A percentile compares a stretch with the other conserved stretches of the same genome.
Evolutionary conservation across 2,888 invertebrate species (phyloP).

Genomic region (Drosophila flavopinicola): DNA sequence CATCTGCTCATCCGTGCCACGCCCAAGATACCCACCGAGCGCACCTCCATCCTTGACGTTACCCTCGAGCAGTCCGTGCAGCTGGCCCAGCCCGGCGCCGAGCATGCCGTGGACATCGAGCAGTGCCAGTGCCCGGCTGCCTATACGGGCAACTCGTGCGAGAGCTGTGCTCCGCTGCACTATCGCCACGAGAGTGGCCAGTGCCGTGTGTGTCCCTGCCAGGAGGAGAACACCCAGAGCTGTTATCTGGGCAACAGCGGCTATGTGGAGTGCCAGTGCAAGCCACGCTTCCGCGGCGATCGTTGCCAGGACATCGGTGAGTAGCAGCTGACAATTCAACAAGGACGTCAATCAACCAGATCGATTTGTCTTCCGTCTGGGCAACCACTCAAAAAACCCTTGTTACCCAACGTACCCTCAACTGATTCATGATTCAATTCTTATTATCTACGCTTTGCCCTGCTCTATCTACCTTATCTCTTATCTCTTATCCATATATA

Average conservation of each 20-base stretch:
- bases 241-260: constrained; percentile 87
- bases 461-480: neutral
- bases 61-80: constrained; percentile 91
- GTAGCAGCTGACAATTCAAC: constrained; percentile 49
- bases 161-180: constrained; percentile 89
- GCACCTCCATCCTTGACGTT: constrained; percentile 90
- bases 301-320: constrained; percentile 87
- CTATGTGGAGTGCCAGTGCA: constrained; percentile 89
- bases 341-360: neutral
- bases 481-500: neutral
- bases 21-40: constrained; percentile 86
- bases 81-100: constrained; percentile 85
- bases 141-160: constrained; percentile 93
- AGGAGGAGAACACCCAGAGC: constrained; percentile 67
- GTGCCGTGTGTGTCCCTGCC: constrained; percentile 90
- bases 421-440: constrained; percentile 15
- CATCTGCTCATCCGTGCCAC: constrained; percentile 93
- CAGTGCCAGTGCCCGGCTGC: constrained; percentile 93
- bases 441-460: constrained; percentile 2
- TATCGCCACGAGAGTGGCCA: constrained; percentile 87
- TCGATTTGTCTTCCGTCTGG: constrained; percentile 2
- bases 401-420: constrained; percentile 2
- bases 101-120: constrained; percentile 91
- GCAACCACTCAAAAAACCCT: constrained; percentile 3
- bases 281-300: constrained; percentile 88